phyloP scores from a whole-genome alignment of 2,113 vertebrate genomes.

The Nerophis lumbriciformis region DNA sequence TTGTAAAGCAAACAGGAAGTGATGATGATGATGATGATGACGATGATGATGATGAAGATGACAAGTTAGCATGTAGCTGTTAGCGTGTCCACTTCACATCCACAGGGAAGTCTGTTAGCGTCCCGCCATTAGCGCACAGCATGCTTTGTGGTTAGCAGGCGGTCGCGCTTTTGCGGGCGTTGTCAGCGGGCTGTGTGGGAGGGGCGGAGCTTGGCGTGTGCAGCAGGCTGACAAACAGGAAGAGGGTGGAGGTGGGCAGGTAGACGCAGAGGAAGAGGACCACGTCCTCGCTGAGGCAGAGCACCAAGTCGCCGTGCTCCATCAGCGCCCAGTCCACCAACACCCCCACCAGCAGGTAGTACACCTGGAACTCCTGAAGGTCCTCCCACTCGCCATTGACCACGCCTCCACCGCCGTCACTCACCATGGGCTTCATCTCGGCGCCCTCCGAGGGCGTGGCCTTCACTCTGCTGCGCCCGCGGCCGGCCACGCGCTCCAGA shows the following conservation, averaged over 20 bases:
- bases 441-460: constrained; percentile 78
- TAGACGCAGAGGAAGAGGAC: constrained; percentile 91
- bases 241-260: constrained; percentile 89
- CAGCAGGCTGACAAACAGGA: constrained; percentile 84
- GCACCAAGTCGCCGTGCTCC: constrained; percentile 76
- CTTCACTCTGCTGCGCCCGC: constrained; percentile 78
- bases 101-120: constrained; percentile 10
- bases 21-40: constrained; percentile 8
- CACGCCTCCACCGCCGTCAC: constrained; percentile 73
- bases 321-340: constrained; percentile 88
- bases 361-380: constrained; percentile 90
- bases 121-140: neutral
- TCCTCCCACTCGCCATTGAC: constrained; percentile 76
- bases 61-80: constrained; percentile 6
- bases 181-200: neutral
- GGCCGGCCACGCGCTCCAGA: constrained; percentile 81
- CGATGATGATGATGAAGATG: neutral
- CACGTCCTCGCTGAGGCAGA: constrained; percentile 87
- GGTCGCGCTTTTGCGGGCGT: constrained; percentile 36
- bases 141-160: constrained; percentile 44
- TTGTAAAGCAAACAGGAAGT: constrained; percentile 23
- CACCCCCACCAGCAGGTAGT: constrained; percentile 87
- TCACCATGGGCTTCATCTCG: constrained; percentile 98
- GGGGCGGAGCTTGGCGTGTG: constrained; percentile 69
- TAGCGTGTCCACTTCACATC: neutral